Base-by-base conservation (phyloP, 2,888 invertebrate species). In the Drosophila meridiana region DNA sequence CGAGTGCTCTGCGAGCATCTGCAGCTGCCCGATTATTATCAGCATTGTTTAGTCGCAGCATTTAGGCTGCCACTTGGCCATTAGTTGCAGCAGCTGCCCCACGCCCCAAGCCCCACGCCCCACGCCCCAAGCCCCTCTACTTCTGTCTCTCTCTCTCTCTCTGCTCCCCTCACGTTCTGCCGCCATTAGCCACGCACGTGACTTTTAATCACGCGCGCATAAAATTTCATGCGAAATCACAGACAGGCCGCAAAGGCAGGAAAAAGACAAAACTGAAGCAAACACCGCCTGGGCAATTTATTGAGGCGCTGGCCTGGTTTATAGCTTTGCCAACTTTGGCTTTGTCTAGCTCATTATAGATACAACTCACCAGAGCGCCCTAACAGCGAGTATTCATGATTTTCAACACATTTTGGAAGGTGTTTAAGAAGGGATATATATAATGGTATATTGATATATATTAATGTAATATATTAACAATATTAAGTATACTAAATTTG, bases 121-220 rank as follows among this genome's bases (percentile, higher is more conserved):
- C 32, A 0, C 28, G n/a, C 20, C 7, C 6, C 34, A 34, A 8
- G 34, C 34, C 34, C 8, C 34, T 20, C 20, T 20, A 20, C 34
- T 34, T 7, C 34, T 9, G 34, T n/a, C 40, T n/a, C 3, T 7
- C 20, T n/a, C 36, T 5, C 13, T 0, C n/a, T 1, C 47, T 42
- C 28, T 14, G 13, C 9, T 9, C 50, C 50, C 20, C 20, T 20
- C 20, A 20, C 20, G 20, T 20, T 20, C 20, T 13, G 20, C 14
- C 45, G 13, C 48, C 74, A 77, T 80, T 81, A 55, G 82, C 83
- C 80, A 84, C 86, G 90, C 89, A 90, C 90, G 89, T 90, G 89
- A 90, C 89, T 90, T 82, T 86, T 80, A 90, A 90, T 90, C 90
- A 90, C 89, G 90, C 87, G 89, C 89, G 73, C 84, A 88, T 85